Conservation (phyloP, 2,797 vertebrate species). For the Lateolabrax maculatus region DNA sequence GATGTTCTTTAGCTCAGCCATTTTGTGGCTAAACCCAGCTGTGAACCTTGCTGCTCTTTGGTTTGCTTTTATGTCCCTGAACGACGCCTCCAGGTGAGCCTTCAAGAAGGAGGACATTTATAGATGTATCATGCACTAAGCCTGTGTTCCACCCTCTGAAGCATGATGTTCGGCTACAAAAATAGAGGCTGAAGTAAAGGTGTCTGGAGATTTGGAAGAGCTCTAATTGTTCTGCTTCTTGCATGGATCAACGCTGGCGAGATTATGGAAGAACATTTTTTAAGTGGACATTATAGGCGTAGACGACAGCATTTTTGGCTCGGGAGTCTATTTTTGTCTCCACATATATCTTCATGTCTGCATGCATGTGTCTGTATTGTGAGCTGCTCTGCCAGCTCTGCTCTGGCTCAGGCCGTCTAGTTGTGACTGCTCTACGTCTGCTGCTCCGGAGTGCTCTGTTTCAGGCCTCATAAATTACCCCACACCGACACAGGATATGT, state of each 20-base stretch:
- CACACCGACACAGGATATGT: constrained; percentile 69
- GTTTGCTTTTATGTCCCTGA: constrained; percentile 54
- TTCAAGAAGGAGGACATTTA: constrained; percentile 68
- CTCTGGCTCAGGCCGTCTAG: constrained; percentile 51
- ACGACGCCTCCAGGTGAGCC: constrained; percentile 65
- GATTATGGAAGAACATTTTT: constrained; percentile 54
- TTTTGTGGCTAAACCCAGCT: constrained; percentile 59
- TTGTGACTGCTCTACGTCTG: constrained; percentile 60
- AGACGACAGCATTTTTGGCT: constrained; percentile 57
- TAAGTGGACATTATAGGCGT: constrained; percentile 46
- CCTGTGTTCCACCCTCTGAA: constrained; percentile 62
- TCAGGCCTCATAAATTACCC: constrained; percentile 79
- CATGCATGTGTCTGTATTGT: constrained; percentile 48
- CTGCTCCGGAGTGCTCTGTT: constrained; percentile 68
- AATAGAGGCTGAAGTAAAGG: constrained; percentile 56
- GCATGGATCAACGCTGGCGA: constrained; percentile 29
- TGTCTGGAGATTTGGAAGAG: constrained; percentile 64
- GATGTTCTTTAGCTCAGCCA: constrained; percentile 31
- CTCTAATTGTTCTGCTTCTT: constrained; percentile 69
- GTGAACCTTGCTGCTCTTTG: constrained; percentile 40
- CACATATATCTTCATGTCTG: constrained; percentile 60
- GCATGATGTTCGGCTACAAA: constrained; percentile 52
- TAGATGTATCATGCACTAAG: constrained; percentile 69
- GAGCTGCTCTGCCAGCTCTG: constrained; percentile 54
- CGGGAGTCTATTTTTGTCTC: constrained; percentile 61